Evolutionary conservation across 2,888 invertebrate genomes (phyloP).

Genomic region (Sabatieria punctata): DNA sequence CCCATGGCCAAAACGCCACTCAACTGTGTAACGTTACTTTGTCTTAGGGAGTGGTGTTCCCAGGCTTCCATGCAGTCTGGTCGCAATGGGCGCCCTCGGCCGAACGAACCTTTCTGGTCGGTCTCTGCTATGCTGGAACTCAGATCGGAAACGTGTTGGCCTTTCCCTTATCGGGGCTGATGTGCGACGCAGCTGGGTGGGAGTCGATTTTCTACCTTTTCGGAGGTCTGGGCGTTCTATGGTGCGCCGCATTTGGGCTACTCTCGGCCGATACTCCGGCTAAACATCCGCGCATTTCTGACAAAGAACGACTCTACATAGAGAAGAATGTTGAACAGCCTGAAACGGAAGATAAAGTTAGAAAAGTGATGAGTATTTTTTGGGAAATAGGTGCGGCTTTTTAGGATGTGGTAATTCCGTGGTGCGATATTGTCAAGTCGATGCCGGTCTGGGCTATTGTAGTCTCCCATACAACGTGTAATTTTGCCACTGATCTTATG

Average conservation of each 20-base stretch:
- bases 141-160: conserved; percentile 64
- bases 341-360: too few relatives aligned
- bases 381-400: too few relatives aligned
- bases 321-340: too few relatives aligned
- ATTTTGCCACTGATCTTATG: too few relatives aligned
- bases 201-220: background rate
- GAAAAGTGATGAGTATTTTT: too few relatives aligned
- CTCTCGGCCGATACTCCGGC: background rate
- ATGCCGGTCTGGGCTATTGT: too few relatives aligned
- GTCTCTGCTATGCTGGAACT: conserved; percentile 44
- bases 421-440: too few relatives aligned
- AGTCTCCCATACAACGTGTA: too few relatives aligned
- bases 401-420: too few relatives aligned
- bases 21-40: background rate
- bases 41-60: conserved; percentile 55
- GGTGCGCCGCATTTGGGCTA: background rate
- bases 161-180: conserved; percentile 40
- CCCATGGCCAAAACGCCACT: background rate
- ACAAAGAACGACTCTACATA: too few relatives aligned
- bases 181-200: conserved; percentile 36
- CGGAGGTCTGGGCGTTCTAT: background rate
- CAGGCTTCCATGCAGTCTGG: conserved; percentile 74
- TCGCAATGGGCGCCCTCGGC: conserved; percentile 74
- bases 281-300: too few relatives aligned
- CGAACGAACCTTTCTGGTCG: conserved; percentile 70